Percentiles rank a stretch among this genome's conserved stretches.
These are phyloP conservation scores for Andricus curvator DNA, from an alignment of 2,888 invertebrate genomes.

Conservation along the genomic window DNA sequence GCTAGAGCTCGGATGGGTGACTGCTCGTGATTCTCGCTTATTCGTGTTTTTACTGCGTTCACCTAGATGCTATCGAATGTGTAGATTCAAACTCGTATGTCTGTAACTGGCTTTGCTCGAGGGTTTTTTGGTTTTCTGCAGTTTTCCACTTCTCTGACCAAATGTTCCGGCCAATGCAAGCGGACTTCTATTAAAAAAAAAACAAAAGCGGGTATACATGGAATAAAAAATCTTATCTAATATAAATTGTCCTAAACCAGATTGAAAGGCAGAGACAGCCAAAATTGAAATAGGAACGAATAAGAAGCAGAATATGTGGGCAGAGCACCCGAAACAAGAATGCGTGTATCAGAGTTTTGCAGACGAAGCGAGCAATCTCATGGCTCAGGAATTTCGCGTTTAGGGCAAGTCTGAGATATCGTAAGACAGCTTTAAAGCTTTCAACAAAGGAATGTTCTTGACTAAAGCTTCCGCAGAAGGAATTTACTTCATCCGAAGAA, in stretches of 20 bases:
- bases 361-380: conserved; percentile 61
- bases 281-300: conserved; percentile 8
- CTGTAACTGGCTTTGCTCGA: too few relatives aligned
- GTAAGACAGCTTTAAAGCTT: conserved; percentile 39
- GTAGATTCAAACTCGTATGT: too few relatives aligned
- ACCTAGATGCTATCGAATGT: too few relatives aligned
- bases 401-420: conserved; percentile 46
- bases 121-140: too few relatives aligned
- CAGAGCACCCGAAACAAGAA: conserved; percentile 31
- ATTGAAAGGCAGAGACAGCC: not conserved
- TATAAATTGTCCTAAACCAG: not conserved
- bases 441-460: conserved; percentile 30
- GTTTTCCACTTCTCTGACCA: too few relatives aligned
- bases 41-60: too few relatives aligned
- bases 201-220: too few relatives aligned
- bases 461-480: conserved; percentile 32
- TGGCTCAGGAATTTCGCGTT: conserved; percentile 56
- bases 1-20: too few relatives aligned
- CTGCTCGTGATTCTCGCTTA: too few relatives aligned
- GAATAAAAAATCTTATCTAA: too few relatives aligned
- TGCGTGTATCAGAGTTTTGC: conserved; percentile 62
- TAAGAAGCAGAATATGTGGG: conserved; percentile 28
- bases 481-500: conserved; percentile 24
- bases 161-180: too few relatives aligned
- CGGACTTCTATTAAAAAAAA: too few relatives aligned